phyloP scores from a whole-genome alignment of 2,113 vertebrate species.

The Mugil cephalus region DNA sequence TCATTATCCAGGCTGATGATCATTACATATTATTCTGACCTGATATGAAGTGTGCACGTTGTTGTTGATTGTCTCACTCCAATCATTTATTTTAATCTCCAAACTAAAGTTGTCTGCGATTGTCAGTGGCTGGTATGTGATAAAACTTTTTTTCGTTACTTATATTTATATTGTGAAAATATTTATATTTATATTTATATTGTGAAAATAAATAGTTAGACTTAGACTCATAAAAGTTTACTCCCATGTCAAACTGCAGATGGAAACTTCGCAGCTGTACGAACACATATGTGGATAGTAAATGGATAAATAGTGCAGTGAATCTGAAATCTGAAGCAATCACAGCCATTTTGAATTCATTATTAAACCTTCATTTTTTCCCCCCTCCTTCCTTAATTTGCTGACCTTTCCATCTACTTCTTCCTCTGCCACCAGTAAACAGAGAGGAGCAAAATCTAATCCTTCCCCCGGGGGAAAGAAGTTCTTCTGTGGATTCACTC shows the following conservation, averaged over 20 bases:
- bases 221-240: constrained; percentile 20
- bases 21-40: no score
- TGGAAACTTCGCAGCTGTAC: constrained; percentile 21
- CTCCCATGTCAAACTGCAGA: constrained; percentile 27
- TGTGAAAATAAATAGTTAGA: constrained; percentile 2
- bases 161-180: no score
- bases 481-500: constrained; percentile 71
- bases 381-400: background rate
- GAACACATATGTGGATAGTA: background rate
- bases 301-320: constrained; percentile 27
- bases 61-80: no score
- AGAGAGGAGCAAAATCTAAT: constrained; percentile 20
- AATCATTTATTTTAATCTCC: no score
- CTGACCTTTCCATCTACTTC: background rate
- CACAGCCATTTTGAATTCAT: background rate
- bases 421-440: background rate
- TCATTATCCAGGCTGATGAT: no score
- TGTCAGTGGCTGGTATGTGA: no score
- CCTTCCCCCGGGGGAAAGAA: constrained; percentile 18
- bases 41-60: no score
- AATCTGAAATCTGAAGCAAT: background rate
- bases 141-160: no score
- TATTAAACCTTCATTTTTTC: constrained; percentile 1
- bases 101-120: no score
- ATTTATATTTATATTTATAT: no score